phyloP scores from a whole-genome alignment of 1,140 invertebrate species.

The Linepithema humile region DNA sequence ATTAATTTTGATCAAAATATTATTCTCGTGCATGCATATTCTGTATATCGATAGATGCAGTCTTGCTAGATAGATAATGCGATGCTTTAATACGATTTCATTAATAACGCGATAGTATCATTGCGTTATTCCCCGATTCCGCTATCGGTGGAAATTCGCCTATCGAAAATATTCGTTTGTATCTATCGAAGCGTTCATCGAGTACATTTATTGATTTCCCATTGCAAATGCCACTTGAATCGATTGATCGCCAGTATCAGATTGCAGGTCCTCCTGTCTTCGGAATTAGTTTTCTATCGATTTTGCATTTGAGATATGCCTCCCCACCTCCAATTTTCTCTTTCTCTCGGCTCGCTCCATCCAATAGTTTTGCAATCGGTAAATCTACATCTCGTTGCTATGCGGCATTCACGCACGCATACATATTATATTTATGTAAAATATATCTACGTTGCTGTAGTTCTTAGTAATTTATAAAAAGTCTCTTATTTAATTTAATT shows the following conservation, averaged over 20 bases:
- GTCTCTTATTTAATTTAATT: too few species aligned
- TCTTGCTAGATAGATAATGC: constrained; percentile 1
- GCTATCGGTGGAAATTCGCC: neutral
- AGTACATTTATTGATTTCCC: constrained; percentile 52
- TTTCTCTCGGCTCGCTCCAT: neutral
- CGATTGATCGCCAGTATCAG: constrained; percentile 54
- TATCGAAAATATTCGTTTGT: constrained; percentile 7
- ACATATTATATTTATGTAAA: neutral
- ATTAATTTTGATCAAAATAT: constrained; percentile 13
- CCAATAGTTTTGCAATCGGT: constrained; percentile 7
- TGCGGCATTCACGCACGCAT: neutral
- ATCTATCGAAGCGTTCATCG: neutral
- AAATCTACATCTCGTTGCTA: neutral
- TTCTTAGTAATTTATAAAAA: neutral
- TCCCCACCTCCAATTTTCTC: neutral
- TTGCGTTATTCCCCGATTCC: neutral
- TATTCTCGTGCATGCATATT: neutral
- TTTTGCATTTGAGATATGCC: constrained; percentile 36
- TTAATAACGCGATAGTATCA: constrained; percentile 18
- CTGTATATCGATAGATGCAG: neutral
- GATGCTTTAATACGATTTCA: constrained; percentile 1
- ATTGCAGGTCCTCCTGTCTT: constrained; percentile 33
- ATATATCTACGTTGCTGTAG: too few species aligned
- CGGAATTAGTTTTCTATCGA: constrained; percentile 53
- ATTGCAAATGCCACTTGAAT: constrained; percentile 33